Conservation (phyloP, 2,797 vertebrate species). For the Pipistrellus pipistrellus region DNA sequence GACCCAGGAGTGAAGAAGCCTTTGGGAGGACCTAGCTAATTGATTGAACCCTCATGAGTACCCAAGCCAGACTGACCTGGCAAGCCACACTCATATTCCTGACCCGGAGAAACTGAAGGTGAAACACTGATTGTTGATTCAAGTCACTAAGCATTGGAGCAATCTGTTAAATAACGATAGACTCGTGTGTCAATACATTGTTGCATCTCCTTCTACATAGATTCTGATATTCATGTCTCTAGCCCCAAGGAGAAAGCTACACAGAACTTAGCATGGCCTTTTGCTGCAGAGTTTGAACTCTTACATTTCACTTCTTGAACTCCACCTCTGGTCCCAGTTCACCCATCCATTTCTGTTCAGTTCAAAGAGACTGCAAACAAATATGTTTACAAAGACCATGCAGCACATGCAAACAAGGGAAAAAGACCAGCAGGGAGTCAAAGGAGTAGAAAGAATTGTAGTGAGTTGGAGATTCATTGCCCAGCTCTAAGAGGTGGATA, state of each 20-base stretch:
- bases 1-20: background rate
- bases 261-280: background rate
- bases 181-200: background rate
- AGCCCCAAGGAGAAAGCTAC: background rate
- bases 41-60: background rate
- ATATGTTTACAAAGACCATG: background rate
- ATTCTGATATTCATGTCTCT: background rate
- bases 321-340: constrained; percentile 2
- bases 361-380: background rate
- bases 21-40: background rate
- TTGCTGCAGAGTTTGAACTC: constrained; percentile 12
- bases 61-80: background rate
- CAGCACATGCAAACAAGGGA: background rate
- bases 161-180: background rate
- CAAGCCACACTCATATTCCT: background rate
- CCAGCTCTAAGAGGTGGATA: background rate
- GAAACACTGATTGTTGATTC: background rate
- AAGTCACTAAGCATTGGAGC: background rate
- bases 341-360: background rate
- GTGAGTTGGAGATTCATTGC: background rate
- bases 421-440: background rate
- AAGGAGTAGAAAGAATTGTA: background rate
- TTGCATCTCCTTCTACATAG: background rate
- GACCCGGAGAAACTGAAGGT: background rate
- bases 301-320: constrained; percentile 41